Evolutionary conservation across 2,113 vertebrate genomes (phyloP).

Genomic region (Myrmophylax atrothorax): DNA sequence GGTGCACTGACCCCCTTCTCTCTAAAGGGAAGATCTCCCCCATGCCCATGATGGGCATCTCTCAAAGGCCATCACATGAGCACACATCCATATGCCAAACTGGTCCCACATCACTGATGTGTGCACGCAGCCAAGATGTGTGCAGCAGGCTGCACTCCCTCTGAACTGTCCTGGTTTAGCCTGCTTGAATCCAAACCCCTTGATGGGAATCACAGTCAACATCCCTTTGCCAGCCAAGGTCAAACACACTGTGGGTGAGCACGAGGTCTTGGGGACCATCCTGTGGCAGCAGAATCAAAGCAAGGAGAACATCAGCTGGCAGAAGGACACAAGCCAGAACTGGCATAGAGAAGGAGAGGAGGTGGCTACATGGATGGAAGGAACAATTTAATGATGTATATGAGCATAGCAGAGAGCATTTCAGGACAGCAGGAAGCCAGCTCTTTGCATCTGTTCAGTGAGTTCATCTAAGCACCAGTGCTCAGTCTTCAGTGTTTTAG

Average conservation of each 20-base stretch:
- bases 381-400: neutral
- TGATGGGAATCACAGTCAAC: neutral
- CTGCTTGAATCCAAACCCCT: neutral
- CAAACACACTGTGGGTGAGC: neutral
- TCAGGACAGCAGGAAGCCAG: neutral
- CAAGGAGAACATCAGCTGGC: neutral
- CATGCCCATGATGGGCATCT: fast-evolving
- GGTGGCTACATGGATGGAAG: neutral
- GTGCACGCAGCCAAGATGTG: neutral
- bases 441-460: neutral
- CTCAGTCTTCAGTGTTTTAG: neutral
- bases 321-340: neutral
- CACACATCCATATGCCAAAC: fast-evolving
- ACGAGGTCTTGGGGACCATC: neutral
- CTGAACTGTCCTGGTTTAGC: neutral
- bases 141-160: neutral
- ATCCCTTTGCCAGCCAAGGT: neutral
- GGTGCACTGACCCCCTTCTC: neutral
- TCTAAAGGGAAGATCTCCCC: neutral
- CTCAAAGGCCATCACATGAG: neutral
- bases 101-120: fast-evolving
- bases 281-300: neutral
- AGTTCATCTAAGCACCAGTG: neutral
- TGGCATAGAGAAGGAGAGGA: neutral
- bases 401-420: neutral